Evolutionary conservation across 2,888 invertebrate genomes (phyloP).

Genomic region (Steinernema carpocapsae): DNA sequence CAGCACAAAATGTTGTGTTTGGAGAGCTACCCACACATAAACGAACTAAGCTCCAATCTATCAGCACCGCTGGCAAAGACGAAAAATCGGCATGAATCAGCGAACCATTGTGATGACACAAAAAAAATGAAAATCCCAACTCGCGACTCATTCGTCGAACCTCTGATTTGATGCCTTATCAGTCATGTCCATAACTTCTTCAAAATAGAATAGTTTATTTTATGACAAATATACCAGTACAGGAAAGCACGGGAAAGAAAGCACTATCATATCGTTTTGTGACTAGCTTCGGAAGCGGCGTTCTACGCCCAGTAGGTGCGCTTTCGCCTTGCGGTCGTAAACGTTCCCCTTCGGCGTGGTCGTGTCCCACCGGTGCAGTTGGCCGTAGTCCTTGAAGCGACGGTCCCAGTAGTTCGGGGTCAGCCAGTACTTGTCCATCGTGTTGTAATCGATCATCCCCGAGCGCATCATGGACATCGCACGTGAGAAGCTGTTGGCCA

Average conservation of each 20-base stretch:
- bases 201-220: conserved; percentile 1
- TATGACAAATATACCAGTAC: conserved; percentile 21
- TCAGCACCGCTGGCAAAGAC: no score
- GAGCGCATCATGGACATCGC: conserved; percentile 34
- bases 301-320: conserved; percentile 30
- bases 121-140: no score
- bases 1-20: no score
- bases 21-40: no score
- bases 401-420: conserved; percentile 60
- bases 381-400: conserved; percentile 46
- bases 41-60: no score
- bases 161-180: neutral
- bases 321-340: conserved; percentile 23
- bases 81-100: no score
- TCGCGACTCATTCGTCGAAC: neutral
- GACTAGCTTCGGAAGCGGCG: conserved; percentile 22
- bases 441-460: conserved; percentile 56
- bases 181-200: neutral
- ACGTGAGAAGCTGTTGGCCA: conserved; percentile 17
- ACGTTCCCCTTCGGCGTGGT: conserved; percentile 14
- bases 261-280: conserved; percentile 31
- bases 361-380: conserved; percentile 12
- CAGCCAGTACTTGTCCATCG: conserved; percentile 59
- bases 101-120: no score
- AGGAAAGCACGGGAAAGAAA: conserved; percentile 23